These are phyloP conservation scores for Alauda arvensis DNA, from an alignment of 2,797 vertebrate genomes.

Conservation along the genomic window DNA sequence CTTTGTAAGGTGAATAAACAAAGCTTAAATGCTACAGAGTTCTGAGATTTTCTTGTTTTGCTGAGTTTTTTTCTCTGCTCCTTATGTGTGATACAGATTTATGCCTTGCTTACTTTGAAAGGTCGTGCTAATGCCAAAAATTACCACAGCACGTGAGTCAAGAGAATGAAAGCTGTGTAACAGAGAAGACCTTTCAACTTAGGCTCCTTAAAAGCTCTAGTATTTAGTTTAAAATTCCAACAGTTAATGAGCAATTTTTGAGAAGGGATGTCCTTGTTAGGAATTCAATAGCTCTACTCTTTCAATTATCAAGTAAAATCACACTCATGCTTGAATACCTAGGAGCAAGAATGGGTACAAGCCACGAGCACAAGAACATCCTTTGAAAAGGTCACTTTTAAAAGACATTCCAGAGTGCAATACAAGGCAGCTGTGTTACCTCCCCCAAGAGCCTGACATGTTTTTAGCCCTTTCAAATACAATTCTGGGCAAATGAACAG, in stretches of 20 bases:
- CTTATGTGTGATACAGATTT: background rate
- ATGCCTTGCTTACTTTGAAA: background rate
- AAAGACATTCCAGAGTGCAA: background rate
- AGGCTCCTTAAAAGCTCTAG: conserved; percentile 1
- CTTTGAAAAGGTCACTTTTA: conserved; percentile 37
- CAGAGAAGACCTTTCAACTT: background rate
- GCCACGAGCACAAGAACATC: conserved; percentile 5
- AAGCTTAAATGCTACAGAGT: background rate
- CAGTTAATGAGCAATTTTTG: conserved; percentile 20
- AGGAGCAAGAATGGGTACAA: conserved; percentile 26
- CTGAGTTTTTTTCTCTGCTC: background rate
- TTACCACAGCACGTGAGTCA: background rate
- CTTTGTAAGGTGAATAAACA: background rate
- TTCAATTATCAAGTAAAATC: conserved; percentile 43
- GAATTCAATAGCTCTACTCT: conserved; percentile 31
- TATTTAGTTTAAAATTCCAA: conserved; percentile 38
- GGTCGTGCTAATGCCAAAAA: background rate
- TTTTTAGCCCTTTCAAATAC: background rate
- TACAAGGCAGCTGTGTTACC: background rate
- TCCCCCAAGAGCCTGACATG: background rate
- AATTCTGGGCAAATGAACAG: background rate
- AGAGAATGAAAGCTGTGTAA: background rate
- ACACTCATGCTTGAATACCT: conserved; percentile 25
- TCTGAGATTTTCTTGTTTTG: background rate
- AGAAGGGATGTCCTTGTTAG: conserved; percentile 35